These are phyloP conservation scores for Rhyacophila evoluta DNA, from an alignment of 2,888 invertebrate genomes.

Conservation along the genomic window DNA sequence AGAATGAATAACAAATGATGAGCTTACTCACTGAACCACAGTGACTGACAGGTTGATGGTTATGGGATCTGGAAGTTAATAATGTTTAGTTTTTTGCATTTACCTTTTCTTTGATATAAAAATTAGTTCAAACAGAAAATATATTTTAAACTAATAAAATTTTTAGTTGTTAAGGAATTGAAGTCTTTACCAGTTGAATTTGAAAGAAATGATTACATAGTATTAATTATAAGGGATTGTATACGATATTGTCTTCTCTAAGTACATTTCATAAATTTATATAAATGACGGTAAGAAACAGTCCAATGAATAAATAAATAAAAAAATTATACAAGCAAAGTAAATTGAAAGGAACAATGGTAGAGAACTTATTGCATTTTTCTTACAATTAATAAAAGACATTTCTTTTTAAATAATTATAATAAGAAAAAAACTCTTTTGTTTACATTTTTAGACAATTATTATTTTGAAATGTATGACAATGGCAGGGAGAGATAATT, in stretches of 20 bases:
- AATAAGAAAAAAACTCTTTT: not conserved
- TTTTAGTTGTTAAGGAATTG: too few species aligned
- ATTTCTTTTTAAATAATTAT: not conserved
- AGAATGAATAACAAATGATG: too few species aligned
- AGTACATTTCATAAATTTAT: not conserved
- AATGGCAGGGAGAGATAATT: not conserved
- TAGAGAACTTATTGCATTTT: slow-evolving; percentile 10
- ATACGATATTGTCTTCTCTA: not conserved
- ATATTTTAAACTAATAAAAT: too few species aligned
- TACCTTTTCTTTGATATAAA: too few species aligned
- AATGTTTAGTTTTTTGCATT: too few species aligned
- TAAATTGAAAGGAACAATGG: not conserved
- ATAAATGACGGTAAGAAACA: not conserved
- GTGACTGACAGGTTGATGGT: too few species aligned
- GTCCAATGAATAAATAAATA: slow-evolving; percentile 16
- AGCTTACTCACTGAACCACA: too few species aligned
- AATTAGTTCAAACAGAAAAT: too few species aligned
- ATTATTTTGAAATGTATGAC: slow-evolving; percentile 3
- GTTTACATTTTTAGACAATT: not conserved
- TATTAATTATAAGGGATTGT: not conserved
- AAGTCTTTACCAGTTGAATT: too few species aligned
- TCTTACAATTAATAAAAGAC: slow-evolving; percentile 11
- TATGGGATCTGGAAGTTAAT: too few species aligned
- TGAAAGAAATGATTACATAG: not conserved
- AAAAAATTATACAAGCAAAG: not conserved